These are phyloP conservation scores for Silurus glanis DNA, from an alignment of 2,113 vertebrate species.

Conservation along the genomic window DNA sequence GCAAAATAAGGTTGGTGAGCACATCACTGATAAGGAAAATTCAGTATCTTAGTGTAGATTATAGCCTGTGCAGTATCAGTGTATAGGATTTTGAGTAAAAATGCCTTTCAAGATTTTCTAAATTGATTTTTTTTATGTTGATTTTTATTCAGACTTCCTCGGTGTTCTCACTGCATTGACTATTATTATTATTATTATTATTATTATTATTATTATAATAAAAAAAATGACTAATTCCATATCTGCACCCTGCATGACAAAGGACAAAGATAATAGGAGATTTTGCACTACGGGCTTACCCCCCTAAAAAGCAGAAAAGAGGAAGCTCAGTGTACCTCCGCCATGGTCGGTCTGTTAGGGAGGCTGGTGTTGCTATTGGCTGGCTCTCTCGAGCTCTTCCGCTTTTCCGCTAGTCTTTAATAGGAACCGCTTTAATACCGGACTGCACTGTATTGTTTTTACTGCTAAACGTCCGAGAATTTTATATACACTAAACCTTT, in stretches of 20 bases:
- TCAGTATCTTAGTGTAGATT: neutral
- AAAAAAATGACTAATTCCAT: neutral
- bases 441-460: neutral
- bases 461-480: neutral
- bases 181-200: neutral
- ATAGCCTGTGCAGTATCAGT: neutral
- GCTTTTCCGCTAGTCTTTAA: constrained; percentile 36
- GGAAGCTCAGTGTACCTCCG: neutral
- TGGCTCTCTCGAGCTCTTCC: constrained; percentile 34
- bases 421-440: constrained; percentile 36
- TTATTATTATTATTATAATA: neutral
- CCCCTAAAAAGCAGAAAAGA: neutral
- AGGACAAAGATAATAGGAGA: neutral
- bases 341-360: neutral
- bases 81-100: neutral
- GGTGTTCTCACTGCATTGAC: neutral
- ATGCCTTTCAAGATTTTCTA: neutral
- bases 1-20: neutral
- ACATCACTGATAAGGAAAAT: neutral
- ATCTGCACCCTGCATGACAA: neutral
- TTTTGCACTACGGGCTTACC: too few relatives aligned
- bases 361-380: constrained; percentile 26
- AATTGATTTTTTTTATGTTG: neutral
- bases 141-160: neutral
- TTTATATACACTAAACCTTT: neutral